Conservation (phyloP, 1,140 invertebrate species). For the Trichonephila clavipes region DNA sequence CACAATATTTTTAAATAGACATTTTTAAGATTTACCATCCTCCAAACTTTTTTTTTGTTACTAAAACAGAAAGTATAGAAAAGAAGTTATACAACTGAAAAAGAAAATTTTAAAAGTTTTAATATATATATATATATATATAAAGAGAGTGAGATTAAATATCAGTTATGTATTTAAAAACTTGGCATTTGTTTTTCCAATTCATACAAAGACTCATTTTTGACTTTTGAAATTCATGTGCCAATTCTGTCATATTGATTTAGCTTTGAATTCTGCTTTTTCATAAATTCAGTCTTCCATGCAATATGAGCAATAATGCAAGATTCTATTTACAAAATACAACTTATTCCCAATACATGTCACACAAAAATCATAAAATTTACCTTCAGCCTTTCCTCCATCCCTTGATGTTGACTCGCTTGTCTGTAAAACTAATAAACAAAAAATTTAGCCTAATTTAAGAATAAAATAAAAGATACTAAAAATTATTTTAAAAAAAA, state of each 20-base stretch:
- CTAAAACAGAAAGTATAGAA: no score
- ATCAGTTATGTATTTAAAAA: neutral
- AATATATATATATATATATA: neutral
- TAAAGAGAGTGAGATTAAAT: neutral
- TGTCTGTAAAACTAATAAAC: constrained; percentile 33
- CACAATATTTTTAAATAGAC: no score
- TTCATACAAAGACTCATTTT: neutral
- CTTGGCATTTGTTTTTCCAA: neutral
- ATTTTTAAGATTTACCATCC: no score
- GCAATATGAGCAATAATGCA: neutral
- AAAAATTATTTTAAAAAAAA: neutral
- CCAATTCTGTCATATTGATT: neutral
- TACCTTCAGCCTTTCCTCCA: neutral
- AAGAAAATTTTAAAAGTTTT: neutral
- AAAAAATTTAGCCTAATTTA: constrained; percentile 11
- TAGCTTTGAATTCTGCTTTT: neutral
- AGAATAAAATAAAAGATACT: constrained; percentile 1
- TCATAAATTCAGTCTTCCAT: neutral
- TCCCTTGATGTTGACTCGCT: neutral
- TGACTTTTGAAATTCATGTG: neutral
- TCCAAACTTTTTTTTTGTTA: no score
- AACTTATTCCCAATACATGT: neutral
- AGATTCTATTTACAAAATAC: neutral
- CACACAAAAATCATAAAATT: neutral
- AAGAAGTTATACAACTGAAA: no score